Conservation (phyloP, 1,140 invertebrate genomes). For the Tetramorium alpestre region DNA sequence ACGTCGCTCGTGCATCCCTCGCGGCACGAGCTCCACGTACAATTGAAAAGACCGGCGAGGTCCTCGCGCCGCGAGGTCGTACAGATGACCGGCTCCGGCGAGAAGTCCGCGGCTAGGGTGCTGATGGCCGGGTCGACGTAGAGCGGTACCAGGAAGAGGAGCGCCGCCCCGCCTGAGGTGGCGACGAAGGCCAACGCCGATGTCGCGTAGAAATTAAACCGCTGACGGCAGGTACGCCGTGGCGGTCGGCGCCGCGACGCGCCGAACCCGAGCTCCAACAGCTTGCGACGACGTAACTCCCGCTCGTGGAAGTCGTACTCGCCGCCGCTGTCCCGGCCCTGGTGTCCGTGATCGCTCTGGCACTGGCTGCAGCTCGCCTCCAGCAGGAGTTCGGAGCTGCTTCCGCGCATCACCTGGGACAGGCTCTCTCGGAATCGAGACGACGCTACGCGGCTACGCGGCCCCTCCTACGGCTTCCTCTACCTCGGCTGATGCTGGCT, state of each 20-base stretch:
- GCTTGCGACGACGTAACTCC: slow-evolving; percentile 90
- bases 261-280: slow-evolving; percentile 88
- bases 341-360: slow-evolving; percentile 61
- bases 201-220: slow-evolving; percentile 92
- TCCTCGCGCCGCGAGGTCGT: slow-evolving; percentile 92
- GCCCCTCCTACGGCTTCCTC: slow-evolving; percentile 39
- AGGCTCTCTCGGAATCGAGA: slow-evolving; percentile 52
- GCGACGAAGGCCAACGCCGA: slow-evolving; percentile 91
- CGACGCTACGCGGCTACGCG: slow-evolving; percentile 52
- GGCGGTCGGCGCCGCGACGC: slow-evolving; percentile 86
- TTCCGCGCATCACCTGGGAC: slow-evolving; percentile 89
- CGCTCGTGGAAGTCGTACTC: slow-evolving; percentile 85
- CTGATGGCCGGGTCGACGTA: slow-evolving; percentile 96
- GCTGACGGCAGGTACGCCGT: slow-evolving; percentile 90
- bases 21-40: slow-evolving; percentile 94
- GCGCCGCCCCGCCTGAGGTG: slow-evolving; percentile 92
- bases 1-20: slow-evolving; percentile 96
- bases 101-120: slow-evolving; percentile 93
- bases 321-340: slow-evolving; percentile 51
- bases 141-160: slow-evolving; percentile 95
- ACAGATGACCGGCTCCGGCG: slow-evolving; percentile 91
- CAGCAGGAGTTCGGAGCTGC: slow-evolving; percentile 94
- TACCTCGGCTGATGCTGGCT: slow-evolving; percentile 45
- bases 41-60: slow-evolving; percentile 92
- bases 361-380: slow-evolving; percentile 85